Evolutionary conservation across 2,888 invertebrate species (phyloP), one percentile per base, ranked within the genome.

Genomic region (Chydorus sphaericus): DNA sequence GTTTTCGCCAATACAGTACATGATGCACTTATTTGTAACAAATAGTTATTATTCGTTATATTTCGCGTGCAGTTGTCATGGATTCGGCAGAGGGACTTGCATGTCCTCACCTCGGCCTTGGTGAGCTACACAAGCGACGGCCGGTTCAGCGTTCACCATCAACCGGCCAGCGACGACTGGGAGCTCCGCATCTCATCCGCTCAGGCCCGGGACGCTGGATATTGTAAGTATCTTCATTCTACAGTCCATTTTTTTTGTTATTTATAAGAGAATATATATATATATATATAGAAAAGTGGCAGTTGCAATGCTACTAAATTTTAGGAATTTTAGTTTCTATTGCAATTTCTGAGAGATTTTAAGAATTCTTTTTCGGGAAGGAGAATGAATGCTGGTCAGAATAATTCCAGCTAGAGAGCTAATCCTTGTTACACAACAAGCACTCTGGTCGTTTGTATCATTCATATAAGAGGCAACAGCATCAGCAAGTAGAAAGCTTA

Each of bases 61-160:
- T 58, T 56, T 60, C 62, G 60, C 56, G 69, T 69, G 6, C 74
- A 85, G 85, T 81, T 86, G 38, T 85, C 85, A 4, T 85, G 85
- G 85, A 85, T 85, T 79, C 73, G 85, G 39, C 84, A 85, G 65
- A 74, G 83, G 4, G 85, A 85, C 68, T 76, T 89, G 28, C 89
- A 89, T 71, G 89, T 90, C 68, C 75, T 90, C 60, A 89, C 89
- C 1, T 82, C 83, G 14, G 80, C 85, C 66, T 83, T 86, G 64
- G 83, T 85, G 71, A 87, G 87, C 31, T 90, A 89, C 71, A 89
- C 89, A 2, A 87, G 88, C 0, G 90, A 90, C 70, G 85, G 80
- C 18, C 72, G 90, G 64, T 90, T 90, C 74, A 83, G 85, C 64
- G 85, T 88, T 2, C 74, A 84, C 20, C 89, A 89, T 69, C 83